These are phyloP conservation scores for Alfaro cultratus DNA, from an alignment of 2,797 vertebrate species.

Conservation along the genomic window DNA sequence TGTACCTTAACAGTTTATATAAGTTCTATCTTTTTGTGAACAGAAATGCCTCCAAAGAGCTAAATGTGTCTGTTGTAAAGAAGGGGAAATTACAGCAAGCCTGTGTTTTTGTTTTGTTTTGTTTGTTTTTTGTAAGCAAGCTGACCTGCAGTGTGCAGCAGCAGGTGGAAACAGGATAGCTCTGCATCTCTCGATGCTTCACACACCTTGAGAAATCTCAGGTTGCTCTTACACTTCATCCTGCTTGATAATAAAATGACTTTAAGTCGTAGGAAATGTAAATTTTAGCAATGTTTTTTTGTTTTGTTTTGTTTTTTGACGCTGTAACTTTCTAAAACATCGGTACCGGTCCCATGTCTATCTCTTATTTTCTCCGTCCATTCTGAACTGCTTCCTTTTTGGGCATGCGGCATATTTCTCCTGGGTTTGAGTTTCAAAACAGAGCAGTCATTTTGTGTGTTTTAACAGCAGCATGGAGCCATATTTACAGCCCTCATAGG, in stretches of 20 bases:
- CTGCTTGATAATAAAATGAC: not conserved
- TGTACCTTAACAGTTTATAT: not conserved
- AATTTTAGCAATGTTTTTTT: not conserved
- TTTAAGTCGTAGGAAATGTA: not conserved
- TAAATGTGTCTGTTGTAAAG: not conserved
- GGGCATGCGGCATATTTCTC: conserved; percentile 24
- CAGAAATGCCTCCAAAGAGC: not conserved
- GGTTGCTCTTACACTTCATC: not conserved
- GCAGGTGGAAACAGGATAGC: not conserved
- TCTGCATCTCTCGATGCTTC: not conserved
- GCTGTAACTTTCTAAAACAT: not conserved
- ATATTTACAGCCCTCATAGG: conserved; percentile 50
- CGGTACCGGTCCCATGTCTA: not conserved
- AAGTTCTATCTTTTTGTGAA: not conserved
- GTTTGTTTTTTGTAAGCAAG: not conserved
- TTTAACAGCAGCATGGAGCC: conserved; percentile 22
- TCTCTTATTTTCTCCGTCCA: conserved; percentile 19
- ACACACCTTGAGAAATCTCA: not conserved
- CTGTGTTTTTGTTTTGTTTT: not conserved
- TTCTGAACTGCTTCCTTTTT: conserved; percentile 29
- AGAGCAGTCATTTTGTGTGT: conserved; percentile 9
- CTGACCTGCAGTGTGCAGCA: not conserved
- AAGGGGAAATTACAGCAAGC: not conserved
- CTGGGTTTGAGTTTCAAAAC: conserved; percentile 1
- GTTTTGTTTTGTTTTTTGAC: not conserved